phyloP scores from a whole-genome alignment of 1,140 invertebrate species.

The Venustaconcha ellipsiformis region DNA sequence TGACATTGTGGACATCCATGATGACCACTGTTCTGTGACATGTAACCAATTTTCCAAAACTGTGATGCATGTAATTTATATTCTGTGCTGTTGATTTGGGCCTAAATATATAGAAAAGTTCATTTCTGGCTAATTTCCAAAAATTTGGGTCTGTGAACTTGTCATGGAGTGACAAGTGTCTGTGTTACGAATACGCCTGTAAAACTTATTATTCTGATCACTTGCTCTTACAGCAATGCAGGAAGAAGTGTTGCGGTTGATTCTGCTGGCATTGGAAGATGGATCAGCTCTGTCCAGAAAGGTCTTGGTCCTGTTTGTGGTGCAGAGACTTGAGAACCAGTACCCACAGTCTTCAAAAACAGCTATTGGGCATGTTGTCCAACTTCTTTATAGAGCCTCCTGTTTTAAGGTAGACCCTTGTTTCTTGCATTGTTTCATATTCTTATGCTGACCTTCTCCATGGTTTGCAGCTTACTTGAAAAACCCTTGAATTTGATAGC shows the following conservation, averaged over 20 bases:
- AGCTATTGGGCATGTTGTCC: constrained; percentile 98
- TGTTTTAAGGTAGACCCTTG: constrained; percentile 89
- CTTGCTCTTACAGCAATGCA: constrained; percentile 84
- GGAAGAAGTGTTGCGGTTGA: constrained; percentile 96
- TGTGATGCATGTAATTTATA: no score
- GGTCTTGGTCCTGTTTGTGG: constrained; percentile 98
- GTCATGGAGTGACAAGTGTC: no score
- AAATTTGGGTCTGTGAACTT: not conserved
- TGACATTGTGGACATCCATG: no score
- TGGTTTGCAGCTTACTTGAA: no score
- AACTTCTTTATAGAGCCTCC: constrained; percentile 95
- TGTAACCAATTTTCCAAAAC: no score
- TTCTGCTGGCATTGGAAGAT: constrained; percentile 93
- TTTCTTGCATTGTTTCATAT: no score
- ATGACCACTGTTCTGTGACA: no score
- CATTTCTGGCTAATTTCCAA: not conserved
- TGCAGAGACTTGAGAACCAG: constrained; percentile 92
- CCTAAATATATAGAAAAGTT: no score
- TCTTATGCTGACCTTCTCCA: no score
- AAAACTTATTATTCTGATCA: not conserved
- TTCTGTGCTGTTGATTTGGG: no score
- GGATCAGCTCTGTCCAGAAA: constrained; percentile 97
- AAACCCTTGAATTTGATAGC: no score
- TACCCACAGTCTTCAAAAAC: constrained; percentile 99
- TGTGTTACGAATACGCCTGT: not conserved